These are phyloP conservation scores for Anolis carolinensis DNA, from an alignment of 2,113 vertebrate genomes.

Conservation along the genomic window DNA sequence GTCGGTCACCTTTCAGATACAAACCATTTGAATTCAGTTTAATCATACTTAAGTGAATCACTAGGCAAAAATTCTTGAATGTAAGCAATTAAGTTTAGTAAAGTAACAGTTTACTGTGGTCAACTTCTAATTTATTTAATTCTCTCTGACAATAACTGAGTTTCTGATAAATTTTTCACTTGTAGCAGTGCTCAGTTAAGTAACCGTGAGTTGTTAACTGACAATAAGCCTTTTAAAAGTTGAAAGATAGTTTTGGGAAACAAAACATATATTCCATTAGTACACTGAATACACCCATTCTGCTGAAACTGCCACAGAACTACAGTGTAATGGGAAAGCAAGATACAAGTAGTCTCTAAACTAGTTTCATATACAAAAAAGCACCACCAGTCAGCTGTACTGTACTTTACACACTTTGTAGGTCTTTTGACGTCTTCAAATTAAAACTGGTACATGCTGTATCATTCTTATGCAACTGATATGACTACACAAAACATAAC, in stretches of 20 bases:
- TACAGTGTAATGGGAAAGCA: neutral
- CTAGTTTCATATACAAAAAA: neutral
- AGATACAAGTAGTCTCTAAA: neutral
- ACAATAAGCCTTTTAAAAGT: slow-evolving; percentile 12
- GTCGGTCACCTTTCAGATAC: slow-evolving; percentile 98
- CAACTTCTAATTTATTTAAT: slow-evolving; percentile 31
- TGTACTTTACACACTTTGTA: neutral
- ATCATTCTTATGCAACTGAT: neutral
- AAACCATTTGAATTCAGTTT: slow-evolving; percentile 87
- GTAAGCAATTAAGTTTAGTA: slow-evolving; percentile 70
- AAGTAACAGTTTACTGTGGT: slow-evolving; percentile 55
- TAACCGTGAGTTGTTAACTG: slow-evolving; percentile 31
- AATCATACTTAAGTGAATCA: slow-evolving; percentile 72
- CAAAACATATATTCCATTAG: neutral
- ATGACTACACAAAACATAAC: neutral
- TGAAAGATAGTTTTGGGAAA: neutral
- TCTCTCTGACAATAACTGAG: neutral
- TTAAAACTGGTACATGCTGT: neutral
- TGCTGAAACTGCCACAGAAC: neutral
- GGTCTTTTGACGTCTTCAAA: neutral
- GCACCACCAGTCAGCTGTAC: neutral
- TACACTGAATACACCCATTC: neutral
- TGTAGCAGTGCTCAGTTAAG: slow-evolving; percentile 12
- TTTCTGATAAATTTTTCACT: slow-evolving; percentile 10
- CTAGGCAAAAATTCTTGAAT: slow-evolving; percentile 62